Conservation (phyloP, 2,113 vertebrate species). For the Xiphorhynchus elegans region DNA sequence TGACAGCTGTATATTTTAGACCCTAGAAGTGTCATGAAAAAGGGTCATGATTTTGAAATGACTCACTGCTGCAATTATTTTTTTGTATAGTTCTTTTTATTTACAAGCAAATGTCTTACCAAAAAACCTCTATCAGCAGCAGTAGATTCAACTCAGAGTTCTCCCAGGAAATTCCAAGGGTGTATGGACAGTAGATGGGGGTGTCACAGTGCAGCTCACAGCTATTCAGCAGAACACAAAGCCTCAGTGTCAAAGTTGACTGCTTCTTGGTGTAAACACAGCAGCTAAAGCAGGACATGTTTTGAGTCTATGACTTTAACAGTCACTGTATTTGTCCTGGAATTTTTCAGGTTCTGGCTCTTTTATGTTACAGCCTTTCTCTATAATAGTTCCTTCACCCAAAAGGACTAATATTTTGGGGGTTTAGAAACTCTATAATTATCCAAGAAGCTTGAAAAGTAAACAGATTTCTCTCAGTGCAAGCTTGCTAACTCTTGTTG, state of each 20-base stretch:
- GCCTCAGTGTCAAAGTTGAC: background rate
- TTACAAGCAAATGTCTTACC: background rate
- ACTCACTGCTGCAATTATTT: background rate
- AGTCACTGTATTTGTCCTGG: background rate
- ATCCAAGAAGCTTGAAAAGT: background rate
- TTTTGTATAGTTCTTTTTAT: background rate
- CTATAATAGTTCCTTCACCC: background rate
- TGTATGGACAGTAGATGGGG: rapidly evolving
- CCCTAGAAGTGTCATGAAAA: background rate
- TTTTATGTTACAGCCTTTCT: background rate
- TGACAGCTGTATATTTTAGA: background rate
- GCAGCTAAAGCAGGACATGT: background rate
- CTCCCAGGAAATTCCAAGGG: background rate
- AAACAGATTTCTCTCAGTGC: background rate
- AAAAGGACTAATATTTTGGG: background rate
- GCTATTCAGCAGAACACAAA: background rate
- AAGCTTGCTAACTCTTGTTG: background rate
- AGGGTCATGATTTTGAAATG: background rate
- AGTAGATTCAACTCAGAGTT: rapidly evolving
- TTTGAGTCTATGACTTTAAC: background rate
- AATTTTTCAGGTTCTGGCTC: background rate
- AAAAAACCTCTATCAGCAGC: background rate
- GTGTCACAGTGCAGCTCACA: background rate
- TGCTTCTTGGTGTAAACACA: background rate
- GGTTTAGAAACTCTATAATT: background rate